Evolutionary conservation across 92 coral and sea anemone species (phyloP), one percentile per base, ranked within the genome.

Genomic region (Palythoa caribaeorum): DNA sequence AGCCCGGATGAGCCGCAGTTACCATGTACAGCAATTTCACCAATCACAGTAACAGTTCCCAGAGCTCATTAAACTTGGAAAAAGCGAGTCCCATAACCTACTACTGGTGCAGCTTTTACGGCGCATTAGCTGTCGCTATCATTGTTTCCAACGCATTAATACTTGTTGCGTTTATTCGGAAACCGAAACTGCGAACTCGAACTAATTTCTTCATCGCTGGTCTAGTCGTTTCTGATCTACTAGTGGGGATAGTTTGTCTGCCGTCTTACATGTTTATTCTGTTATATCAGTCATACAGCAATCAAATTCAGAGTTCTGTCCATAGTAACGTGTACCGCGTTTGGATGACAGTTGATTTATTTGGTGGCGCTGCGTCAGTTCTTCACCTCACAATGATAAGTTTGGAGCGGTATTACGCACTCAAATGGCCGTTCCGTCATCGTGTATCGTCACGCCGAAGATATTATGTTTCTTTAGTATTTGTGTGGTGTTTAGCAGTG

Each of bases 391-490:
- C 86, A 52, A 88, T 83, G 93, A 91, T 91, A 68, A 91, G 91
- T 54, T 38, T 91, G 28, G 93, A 91, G 63, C 85, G 93, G 40
- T 91, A 87, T 76, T 91, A 91, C 16, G 91, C 93, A 6, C 79
- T 91, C 20, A 90, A 90, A 20, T 91, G 93, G 93, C 93, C 93
- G 71, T 91, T 91, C 54, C 87, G 80, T 11, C 93, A 91, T 70
- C 91, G 93, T 0, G 71, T 88, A 69, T 91, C 93, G 55, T 87
- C 93, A 28, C 85, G 85, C 16, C 76, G 76, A 51, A 83, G 77
- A 62, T 91, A 91, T 71, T 88, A 63, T 85, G 39, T 81, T 50
- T 59, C 88, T 13, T 36, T 88, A 80, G 79, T 35, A 20, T 60
- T 83, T 17, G 89, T 88, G 48, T 91, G 93, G 93, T 51, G 91